Evolutionary conservation across 2,888 invertebrate genomes (phyloP), one percentile per base, ranked within the genome.

Genomic region (Melanostoma scalare): DNA sequence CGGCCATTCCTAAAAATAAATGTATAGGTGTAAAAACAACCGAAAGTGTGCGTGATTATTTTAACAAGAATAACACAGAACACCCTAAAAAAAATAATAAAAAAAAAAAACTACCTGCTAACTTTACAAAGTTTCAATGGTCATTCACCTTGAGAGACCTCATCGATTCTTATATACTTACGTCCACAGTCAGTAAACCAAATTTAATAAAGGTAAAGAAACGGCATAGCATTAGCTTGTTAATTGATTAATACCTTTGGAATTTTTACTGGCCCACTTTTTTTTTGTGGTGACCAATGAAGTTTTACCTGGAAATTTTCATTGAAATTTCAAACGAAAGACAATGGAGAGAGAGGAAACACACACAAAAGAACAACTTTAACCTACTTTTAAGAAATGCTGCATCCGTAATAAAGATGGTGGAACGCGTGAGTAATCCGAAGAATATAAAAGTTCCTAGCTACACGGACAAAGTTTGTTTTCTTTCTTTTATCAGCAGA

Each of bases 201-300:
- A 31, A 53, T 20, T 46, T 46, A 60, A 42, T 6, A 61, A 56
- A 50, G 35, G 40, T 30, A 48, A 9, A 63, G 50, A 48, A 44
- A 50, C 48, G 40, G 31, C 48, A 55, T 30, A 52, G 30, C 56
- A 31, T 44, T 56, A 30, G 40, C 52, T 60, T 38, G 44, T 50
- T 20, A 65, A 77, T 65, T 65, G 77, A 77, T 71, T 60, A 65
- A 61, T 65, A 53, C 42, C 77, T 65, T 60, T 46, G 65, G 65
- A 78, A 78, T 67, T 52, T 52, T 44, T 56, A 53, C 38, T 30
- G 30, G 38, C 44, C 40, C 36, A 52, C 58, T 20, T 20, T 20
- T 20, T 44, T 20, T 46, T 40, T 56, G 56, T 75, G 44, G 42
- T 60, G 58, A 50, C 56, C 52, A 52, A 67, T 36, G 53, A 58